Conservation (phyloP, 2,113 vertebrate genomes). For the Brachypodius melanocephalos region DNA sequence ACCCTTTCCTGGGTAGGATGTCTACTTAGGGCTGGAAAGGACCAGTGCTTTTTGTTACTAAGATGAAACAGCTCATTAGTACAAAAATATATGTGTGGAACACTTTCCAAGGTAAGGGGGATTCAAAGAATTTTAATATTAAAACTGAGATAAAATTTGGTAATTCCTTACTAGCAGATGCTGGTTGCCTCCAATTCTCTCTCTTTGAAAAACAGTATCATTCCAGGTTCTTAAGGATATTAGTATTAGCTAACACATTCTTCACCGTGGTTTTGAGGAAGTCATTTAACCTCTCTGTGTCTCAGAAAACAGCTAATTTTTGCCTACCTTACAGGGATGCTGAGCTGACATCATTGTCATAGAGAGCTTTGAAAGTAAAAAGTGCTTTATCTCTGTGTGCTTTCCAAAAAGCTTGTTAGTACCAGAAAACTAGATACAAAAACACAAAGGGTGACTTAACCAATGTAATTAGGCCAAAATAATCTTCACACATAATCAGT, state of each 20-base stretch:
- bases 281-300: background rate
- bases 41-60: background rate
- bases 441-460: background rate
- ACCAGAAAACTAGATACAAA: background rate
- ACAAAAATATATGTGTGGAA: background rate
- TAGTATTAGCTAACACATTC: background rate
- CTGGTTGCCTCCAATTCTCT: background rate
- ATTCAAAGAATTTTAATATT: background rate
- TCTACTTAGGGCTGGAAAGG: background rate
- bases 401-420: background rate
- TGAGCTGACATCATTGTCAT: background rate
- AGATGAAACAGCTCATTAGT: background rate
- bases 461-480: background rate
- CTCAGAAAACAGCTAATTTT: background rate
- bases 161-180: background rate
- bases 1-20: background rate
- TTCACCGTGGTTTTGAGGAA: background rate
- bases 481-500: background rate
- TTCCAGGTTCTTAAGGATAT: background rate
- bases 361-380: background rate
- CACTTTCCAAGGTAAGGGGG: background rate
- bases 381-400: constrained; percentile 11
- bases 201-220: background rate
- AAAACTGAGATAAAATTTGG: background rate
- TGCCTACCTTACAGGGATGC: constrained; percentile 10